Conservation (phyloP, 2,113 vertebrate genomes). For the Polypterus senegalus region DNA sequence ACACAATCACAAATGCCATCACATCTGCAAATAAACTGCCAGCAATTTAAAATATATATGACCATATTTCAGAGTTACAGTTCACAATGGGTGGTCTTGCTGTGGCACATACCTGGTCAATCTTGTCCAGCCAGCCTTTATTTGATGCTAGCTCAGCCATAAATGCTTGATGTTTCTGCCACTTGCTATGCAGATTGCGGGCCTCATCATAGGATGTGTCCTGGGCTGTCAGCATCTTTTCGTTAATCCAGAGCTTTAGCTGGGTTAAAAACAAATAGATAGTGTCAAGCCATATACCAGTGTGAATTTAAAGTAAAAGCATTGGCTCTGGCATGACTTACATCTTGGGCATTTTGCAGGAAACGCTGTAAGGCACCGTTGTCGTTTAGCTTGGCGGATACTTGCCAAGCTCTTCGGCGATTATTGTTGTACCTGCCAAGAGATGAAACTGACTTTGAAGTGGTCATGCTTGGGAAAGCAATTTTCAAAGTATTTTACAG, state of each 20-base stretch:
- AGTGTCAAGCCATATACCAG: neutral
- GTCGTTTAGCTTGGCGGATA: constrained; percentile 56
- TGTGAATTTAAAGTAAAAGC: neutral
- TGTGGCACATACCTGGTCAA: constrained; percentile 56
- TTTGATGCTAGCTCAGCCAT: constrained; percentile 82
- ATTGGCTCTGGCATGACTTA: constrained; percentile 36
- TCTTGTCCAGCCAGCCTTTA: constrained; percentile 74
- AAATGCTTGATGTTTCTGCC: constrained; percentile 90
- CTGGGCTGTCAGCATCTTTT: constrained; percentile 88
- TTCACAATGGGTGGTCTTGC: no score
- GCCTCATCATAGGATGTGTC: constrained; percentile 77
- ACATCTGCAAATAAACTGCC: no score
- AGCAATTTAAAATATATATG: no score
- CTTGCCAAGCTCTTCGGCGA: constrained; percentile 54
- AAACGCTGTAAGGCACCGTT: constrained; percentile 83
- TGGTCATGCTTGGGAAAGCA: no score
- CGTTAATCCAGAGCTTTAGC: constrained; percentile 87
- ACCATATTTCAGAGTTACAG: no score
- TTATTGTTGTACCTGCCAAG: constrained; percentile 54
- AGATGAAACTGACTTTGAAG: no score
- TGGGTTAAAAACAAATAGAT: constrained; percentile 24
- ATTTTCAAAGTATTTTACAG: no score
- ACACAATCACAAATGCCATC: no score
- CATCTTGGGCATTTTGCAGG: constrained; percentile 85
- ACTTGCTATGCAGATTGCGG: constrained; percentile 80